Percentiles rank a stretch among this genome's conserved stretches.
phyloP scores from a whole-genome alignment of 2,888 invertebrate species.

The Ormyrus thymus region DNA sequence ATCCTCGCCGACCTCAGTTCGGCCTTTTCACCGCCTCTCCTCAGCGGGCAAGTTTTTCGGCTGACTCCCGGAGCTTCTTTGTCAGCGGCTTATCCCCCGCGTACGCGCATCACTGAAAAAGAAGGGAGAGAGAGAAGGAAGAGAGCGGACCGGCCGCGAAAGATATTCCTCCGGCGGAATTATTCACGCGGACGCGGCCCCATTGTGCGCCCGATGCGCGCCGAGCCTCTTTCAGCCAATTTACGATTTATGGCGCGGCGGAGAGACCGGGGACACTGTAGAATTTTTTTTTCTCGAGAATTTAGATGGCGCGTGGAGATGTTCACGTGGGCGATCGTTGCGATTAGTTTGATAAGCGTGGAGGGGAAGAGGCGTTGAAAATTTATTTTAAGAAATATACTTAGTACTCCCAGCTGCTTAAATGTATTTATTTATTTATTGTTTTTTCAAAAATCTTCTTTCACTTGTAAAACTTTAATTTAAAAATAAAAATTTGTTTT shows the following conservation, averaged over 20 bases:
- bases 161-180: slow-evolving; percentile 22
- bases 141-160: slow-evolving; percentile 20
- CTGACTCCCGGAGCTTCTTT: slow-evolving; percentile 24
- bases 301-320: background rate
- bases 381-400: background rate
- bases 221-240: slow-evolving; percentile 44
- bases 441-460: too few relatives aligned
- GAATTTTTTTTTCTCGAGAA: too few relatives aligned
- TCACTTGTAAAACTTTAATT: too few relatives aligned
- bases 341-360: background rate
- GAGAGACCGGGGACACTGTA: background rate
- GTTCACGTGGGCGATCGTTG: background rate
- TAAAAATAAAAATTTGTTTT: too few relatives aligned
- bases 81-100: slow-evolving; percentile 37
- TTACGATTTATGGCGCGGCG: slow-evolving; percentile 1
- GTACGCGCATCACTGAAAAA: background rate
- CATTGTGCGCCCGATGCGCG: background rate
- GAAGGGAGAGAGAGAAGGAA: background rate
- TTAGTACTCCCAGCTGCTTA: too few relatives aligned
- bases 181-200: slow-evolving; percentile 38
- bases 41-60: slow-evolving; percentile 19
- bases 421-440: too few relatives aligned
- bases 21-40: slow-evolving; percentile 16
- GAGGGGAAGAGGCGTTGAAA: background rate
- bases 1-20: background rate